A percentile compares a stretch with the other conserved stretches of the same genome.
These are phyloP conservation scores for Heliconius eleuchia DNA, from an alignment of 1,140 invertebrate genomes.

Conservation along the genomic window DNA sequence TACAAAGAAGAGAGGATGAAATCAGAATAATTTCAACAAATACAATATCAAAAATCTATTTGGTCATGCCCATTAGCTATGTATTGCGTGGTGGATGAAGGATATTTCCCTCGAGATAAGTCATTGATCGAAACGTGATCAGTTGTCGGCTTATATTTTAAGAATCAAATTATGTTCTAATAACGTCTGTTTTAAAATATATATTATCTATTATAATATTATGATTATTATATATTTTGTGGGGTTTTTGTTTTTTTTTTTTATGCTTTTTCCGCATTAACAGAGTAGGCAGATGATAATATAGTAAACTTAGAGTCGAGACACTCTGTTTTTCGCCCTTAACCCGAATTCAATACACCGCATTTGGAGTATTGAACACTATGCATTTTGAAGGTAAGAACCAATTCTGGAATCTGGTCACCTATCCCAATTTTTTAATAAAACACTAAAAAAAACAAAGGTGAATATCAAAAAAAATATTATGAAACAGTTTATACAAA, in stretches of 20 bases:
- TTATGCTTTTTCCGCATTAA: too few species aligned
- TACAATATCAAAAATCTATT: conserved; percentile 2
- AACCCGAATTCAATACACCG: too few species aligned
- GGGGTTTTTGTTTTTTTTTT: too few species aligned
- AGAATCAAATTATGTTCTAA: background rate
- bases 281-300: too few species aligned
- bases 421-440: too few species aligned
- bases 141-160: background rate
- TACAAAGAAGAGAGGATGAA: background rate
- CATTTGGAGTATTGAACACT: too few species aligned
- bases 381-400: too few species aligned
- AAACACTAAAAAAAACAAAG: background rate
- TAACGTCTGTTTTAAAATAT: background rate
- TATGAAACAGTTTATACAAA: conserved; percentile 9
- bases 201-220: too few species aligned
- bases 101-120: conserved; percentile 19
- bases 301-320: too few species aligned
- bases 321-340: too few species aligned
- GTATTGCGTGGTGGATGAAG: conserved; percentile 18
- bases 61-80: conserved; percentile 14
- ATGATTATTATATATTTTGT: too few species aligned
- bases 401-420: too few species aligned
- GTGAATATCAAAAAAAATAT: conserved; percentile 7
- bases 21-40: background rate
- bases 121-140: conserved; percentile 16